Percentiles rank a stretch among this genome's conserved stretches.
phyloP scores from a whole-genome alignment of 2,888 invertebrate genomes.

The Oscheius sp. region DNA sequence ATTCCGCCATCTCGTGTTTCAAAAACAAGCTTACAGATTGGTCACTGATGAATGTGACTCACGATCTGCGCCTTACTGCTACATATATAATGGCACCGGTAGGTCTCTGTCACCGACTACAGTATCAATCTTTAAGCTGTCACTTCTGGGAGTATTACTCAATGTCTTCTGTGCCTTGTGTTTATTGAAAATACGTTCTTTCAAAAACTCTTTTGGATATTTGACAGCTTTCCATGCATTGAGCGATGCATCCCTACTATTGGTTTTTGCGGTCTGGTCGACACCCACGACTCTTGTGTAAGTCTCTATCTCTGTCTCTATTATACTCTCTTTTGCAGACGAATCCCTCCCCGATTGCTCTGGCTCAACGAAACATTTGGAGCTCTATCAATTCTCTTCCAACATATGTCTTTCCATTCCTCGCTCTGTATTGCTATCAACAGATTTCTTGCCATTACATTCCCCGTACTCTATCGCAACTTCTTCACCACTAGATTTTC shows the following conservation, averaged over 20 bases:
- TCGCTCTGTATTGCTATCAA: slow-evolving; percentile 14
- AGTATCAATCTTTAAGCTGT: background rate
- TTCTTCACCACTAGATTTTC: slow-evolving; percentile 4
- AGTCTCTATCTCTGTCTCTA: background rate
- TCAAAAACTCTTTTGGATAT: slow-evolving; percentile 14
- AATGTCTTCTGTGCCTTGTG: background rate
- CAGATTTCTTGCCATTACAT: slow-evolving; percentile 12
- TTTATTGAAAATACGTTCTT: slow-evolving; percentile 1
- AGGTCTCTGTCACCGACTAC: background rate
- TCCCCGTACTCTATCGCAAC: slow-evolving; percentile 11
- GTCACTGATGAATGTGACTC: background rate
- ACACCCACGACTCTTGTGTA: background rate
- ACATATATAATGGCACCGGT: slow-evolving; percentile 1
- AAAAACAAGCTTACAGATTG: too few relatives aligned
- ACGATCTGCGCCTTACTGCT: background rate
- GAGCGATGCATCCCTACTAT: slow-evolving; percentile 14
- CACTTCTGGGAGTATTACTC: background rate
- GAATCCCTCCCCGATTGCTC: background rate
- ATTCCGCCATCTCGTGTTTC: too few relatives aligned
- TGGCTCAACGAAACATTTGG: slow-evolving; percentile 17
- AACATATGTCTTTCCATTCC: slow-evolving; percentile 9
- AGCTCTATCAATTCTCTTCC: slow-evolving; percentile 15
- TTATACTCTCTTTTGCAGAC: background rate
- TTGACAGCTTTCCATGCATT: slow-evolving; percentile 15
- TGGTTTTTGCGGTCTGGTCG: slow-evolving; percentile 19